Evolutionary conservation across 2,113 vertebrate genomes (phyloP).

Genomic region (Mirounga angustirostris): DNA sequence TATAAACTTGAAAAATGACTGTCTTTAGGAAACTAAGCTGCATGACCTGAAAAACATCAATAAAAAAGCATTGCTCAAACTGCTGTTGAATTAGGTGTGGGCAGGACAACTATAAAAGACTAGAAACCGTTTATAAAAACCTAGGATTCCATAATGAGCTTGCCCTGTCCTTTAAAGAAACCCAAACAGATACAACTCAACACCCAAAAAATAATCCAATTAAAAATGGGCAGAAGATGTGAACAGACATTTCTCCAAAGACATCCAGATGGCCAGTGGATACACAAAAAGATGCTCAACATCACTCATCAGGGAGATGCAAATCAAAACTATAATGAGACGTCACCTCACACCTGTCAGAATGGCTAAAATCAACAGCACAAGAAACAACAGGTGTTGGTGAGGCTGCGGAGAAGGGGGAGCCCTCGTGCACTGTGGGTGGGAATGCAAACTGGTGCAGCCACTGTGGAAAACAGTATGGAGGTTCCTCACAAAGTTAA

Average conservation of each 20-base stretch:
- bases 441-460: background rate
- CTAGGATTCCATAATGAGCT: background rate
- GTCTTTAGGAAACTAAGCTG: background rate
- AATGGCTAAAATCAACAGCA: background rate
- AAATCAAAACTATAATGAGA: background rate
- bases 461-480: background rate
- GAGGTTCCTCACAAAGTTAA: background rate
- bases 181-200: background rate
- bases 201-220: background rate
- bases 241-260: background rate
- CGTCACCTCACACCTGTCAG: background rate
- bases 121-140: slow-evolving; percentile 12
- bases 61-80: background rate
- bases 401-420: background rate
- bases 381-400: background rate
- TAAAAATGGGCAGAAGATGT: background rate
- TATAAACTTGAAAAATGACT: background rate
- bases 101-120: background rate
- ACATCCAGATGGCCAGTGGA: background rate
- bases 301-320: background rate
- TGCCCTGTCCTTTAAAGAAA: slow-evolving; percentile 14
- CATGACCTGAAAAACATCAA: background rate
- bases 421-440: background rate
- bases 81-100: background rate
- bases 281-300: background rate